phyloP scores from a whole-genome alignment of 2,113 vertebrate genomes.

The Anseranas semipalmata region DNA sequence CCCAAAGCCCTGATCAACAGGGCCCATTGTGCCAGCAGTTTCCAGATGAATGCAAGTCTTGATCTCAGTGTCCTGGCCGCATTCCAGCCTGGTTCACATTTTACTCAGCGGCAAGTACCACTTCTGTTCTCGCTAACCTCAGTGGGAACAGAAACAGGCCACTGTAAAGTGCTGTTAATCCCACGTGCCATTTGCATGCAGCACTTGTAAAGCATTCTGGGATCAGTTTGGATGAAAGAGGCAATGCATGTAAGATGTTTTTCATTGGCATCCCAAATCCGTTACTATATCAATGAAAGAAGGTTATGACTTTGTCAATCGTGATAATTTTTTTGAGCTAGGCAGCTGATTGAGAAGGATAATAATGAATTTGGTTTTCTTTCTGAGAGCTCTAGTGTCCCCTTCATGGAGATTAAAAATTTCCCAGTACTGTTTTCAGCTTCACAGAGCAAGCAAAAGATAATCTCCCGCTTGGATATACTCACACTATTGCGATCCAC shows the following conservation, averaged over 20 bases:
- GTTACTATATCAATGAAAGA: neutral
- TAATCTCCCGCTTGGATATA: conserved; percentile 58
- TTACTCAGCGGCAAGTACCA: conserved; percentile 15
- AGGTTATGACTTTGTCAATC: neutral
- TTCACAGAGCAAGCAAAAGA: conserved; percentile 31
- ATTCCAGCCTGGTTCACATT: conserved; percentile 35
- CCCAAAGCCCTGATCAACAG: conserved; percentile 15
- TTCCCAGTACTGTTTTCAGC: conserved; percentile 50
- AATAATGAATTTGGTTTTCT: conserved; percentile 28
- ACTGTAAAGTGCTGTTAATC: conserved; percentile 35
- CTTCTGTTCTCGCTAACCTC: neutral
- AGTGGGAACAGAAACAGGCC: neutral
- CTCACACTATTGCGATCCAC: neutral
- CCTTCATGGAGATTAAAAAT: conserved; percentile 61
- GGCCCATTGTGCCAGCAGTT: conserved; percentile 28
- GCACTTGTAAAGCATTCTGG: conserved; percentile 14
- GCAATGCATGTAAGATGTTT: neutral
- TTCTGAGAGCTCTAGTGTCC: conserved; percentile 45
- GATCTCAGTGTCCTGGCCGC: conserved; percentile 5
- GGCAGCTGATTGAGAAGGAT: conserved; percentile 18
- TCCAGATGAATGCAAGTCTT: conserved; percentile 28
- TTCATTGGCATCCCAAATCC: neutral
- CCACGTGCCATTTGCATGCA: conserved; percentile 47
- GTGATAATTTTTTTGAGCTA: neutral
- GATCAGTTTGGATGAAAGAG: neutral